A percentile compares a stretch with the other conserved stretches of the same genome.
Evolutionary conservation across 2,113 vertebrate genomes (phyloP).

Genomic region (Regulus satrapa): DNA sequence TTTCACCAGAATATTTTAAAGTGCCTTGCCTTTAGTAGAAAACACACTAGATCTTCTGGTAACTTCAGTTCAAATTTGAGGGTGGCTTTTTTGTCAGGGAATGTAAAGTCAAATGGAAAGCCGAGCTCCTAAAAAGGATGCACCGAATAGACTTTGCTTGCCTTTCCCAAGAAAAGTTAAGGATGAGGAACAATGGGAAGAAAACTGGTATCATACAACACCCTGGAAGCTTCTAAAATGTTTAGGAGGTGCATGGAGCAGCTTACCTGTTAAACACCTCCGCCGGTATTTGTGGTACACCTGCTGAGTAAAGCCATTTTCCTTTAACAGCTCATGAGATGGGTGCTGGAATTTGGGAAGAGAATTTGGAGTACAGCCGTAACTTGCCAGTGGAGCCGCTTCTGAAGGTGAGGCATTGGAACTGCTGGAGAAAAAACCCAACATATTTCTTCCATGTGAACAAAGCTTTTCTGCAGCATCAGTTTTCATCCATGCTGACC

Average conservation of each 20-base stretch:
- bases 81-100: not conserved
- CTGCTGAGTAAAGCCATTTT: slow-evolving; percentile 96
- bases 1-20: not conserved
- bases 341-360: slow-evolving; percentile 95
- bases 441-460: not conserved
- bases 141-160: not conserved
- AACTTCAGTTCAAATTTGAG: not conserved
- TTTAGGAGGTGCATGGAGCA: not conserved
- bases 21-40: not conserved
- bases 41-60: not conserved
- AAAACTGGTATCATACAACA: not conserved
- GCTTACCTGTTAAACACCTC: slow-evolving; percentile 87
- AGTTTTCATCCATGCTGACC: not conserved
- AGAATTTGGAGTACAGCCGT: slow-evolving; percentile 87
- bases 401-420: slow-evolving; percentile 87
- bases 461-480: not conserved
- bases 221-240: not conserved
- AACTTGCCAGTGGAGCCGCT: slow-evolving; percentile 72
- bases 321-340: slow-evolving; percentile 90
- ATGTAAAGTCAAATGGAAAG: not conserved
- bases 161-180: not conserved
- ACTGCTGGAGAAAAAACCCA: slow-evolving; percentile 71
- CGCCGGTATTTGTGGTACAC: slow-evolving; percentile 92
- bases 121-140: not conserved
- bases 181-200: not conserved